Conservation (phyloP, 2,113 vertebrate genomes). For the Corythornis madagascariensis region DNA sequence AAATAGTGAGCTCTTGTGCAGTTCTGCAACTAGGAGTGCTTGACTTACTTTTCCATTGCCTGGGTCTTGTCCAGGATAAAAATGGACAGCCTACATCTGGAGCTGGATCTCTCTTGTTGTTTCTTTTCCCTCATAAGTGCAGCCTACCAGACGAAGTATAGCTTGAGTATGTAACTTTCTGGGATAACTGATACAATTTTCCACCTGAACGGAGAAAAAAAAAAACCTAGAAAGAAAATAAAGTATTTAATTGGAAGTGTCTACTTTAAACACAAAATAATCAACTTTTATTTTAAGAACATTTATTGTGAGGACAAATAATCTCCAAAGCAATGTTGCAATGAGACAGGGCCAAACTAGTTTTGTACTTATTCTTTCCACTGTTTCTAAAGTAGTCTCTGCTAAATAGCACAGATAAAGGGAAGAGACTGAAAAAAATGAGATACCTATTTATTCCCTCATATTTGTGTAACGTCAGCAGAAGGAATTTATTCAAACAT, state of each 20-base stretch:
- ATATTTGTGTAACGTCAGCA: background rate
- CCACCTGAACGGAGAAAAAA: background rate
- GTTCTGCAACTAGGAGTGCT: background rate
- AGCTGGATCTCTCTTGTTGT: background rate
- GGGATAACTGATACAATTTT: background rate
- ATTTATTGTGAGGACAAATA: background rate
- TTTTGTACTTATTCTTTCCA: background rate
- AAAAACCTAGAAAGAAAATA: background rate
- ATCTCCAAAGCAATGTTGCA: background rate
- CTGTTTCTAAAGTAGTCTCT: background rate
- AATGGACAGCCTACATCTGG: background rate
- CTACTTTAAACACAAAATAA: background rate
- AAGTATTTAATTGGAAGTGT: background rate
- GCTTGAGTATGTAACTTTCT: background rate
- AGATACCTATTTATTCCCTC: background rate
- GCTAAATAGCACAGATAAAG: background rate
- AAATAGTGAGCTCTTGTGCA: background rate
- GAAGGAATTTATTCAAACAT: background rate
- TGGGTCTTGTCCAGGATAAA: background rate
- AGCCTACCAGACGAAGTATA: background rate
- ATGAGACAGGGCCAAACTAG: background rate
- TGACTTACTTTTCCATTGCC: background rate
- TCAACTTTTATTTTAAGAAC: background rate
- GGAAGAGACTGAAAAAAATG: background rate
- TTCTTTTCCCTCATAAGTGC: background rate